Evolutionary conservation across 1,140 invertebrate genomes (phyloP).

Genomic region (Microplitis demolitor): DNA sequence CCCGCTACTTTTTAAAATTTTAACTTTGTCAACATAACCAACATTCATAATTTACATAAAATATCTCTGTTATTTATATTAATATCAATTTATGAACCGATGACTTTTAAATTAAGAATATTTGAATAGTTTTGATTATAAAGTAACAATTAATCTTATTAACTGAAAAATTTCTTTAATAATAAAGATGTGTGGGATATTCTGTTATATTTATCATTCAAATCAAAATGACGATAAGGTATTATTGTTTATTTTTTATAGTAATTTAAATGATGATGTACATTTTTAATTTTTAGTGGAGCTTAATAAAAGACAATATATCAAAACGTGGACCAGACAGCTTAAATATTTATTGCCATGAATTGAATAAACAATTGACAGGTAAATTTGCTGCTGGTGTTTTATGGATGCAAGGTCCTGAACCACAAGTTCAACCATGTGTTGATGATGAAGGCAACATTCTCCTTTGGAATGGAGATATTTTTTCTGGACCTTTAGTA

Average conservation of each 20-base stretch:
- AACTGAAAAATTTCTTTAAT: too few species aligned
- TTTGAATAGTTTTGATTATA: too few species aligned
- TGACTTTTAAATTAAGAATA: too few species aligned
- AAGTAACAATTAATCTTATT: too few species aligned
- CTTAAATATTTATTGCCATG: neutral
- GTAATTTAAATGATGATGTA: neutral
- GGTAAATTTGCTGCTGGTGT: conserved; percentile 62
- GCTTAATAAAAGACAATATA: neutral
- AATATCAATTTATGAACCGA: too few species aligned
- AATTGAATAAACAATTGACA: neutral
- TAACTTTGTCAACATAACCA: too few species aligned
- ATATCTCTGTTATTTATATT: too few species aligned
- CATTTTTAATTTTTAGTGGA: neutral
- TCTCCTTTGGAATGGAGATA: conserved; percentile 83
- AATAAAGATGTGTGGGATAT: neutral
- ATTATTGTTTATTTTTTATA: neutral
- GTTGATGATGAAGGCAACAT: conserved; percentile 63
- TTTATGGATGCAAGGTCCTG: conserved; percentile 73
- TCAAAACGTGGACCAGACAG: conserved; percentile 8
- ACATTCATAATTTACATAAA: too few species aligned
- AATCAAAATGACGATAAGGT: neutral
- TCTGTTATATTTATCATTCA: neutral
- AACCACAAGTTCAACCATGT: conserved; percentile 67
- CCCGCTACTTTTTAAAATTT: too few species aligned
- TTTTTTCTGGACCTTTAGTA: conserved; percentile 66